phyloP scores from a whole-genome alignment of 2,797 vertebrate genomes.

The Halcyon chelicuti region DNA sequence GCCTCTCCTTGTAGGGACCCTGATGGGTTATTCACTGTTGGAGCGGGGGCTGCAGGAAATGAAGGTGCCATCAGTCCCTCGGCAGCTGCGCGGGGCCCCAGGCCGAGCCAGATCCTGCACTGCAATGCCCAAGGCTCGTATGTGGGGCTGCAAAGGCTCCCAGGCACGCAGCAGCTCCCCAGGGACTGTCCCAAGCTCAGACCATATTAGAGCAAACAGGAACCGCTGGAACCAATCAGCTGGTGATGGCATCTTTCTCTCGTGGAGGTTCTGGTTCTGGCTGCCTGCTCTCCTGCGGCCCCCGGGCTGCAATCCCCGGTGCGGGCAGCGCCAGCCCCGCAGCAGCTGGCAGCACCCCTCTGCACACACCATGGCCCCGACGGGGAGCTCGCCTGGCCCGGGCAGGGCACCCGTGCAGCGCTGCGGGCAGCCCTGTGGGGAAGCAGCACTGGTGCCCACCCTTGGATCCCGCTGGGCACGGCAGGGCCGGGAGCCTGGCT shows the following conservation, averaged over 20 bases:
- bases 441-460: background rate
- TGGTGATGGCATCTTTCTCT: background rate
- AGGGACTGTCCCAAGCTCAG: background rate
- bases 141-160: background rate
- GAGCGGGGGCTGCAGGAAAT: background rate
- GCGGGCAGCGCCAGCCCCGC: fast-evolving
- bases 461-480: fast-evolving
- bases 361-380: background rate
- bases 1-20: background rate
- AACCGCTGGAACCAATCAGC: background rate
- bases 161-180: fast-evolving
- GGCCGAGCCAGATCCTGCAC: background rate
- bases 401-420: no score
- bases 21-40: background rate
- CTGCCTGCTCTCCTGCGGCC: fast-evolving
- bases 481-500: background rate
- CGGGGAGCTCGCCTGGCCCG: fast-evolving
- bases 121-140: fast-evolving
- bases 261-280: fast-evolving
- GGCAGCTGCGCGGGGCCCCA: fast-evolving
- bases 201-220: fast-evolving
- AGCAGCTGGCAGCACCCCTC: background rate
- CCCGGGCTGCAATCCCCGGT: fast-evolving
- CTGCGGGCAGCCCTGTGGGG: background rate
- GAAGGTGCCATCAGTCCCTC: background rate